Percentiles rank a stretch among this genome's conserved stretches.
phyloP scores from a whole-genome alignment of 2,888 invertebrate genomes.

The Megastigmus dorsalis region DNA sequence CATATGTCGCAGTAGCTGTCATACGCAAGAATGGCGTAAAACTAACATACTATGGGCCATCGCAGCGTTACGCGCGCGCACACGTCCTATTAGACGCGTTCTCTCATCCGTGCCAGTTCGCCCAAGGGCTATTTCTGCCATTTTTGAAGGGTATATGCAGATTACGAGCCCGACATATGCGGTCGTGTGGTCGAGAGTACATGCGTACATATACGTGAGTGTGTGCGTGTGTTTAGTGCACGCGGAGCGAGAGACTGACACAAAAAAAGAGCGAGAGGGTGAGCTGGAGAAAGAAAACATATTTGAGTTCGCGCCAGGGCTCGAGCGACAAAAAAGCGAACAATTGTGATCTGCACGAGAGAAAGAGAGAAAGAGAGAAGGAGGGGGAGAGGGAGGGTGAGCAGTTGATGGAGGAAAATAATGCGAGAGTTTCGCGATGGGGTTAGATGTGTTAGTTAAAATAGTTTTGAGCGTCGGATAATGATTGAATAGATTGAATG shows the following conservation, averaged over 20 bases:
- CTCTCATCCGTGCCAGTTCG: too few species aligned
- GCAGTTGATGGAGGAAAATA: neutral
- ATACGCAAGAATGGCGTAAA: too few species aligned
- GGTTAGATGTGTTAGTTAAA: neutral
- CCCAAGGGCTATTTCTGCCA: conserved; percentile 34
- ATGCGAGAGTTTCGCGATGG: too few species aligned
- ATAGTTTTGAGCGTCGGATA: neutral
- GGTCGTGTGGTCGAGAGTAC: conserved; percentile 50
- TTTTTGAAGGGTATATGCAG: conserved; percentile 42
- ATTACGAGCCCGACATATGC: conserved; percentile 51
- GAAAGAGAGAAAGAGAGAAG: conserved; percentile 2
- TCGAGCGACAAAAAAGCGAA: too few species aligned
- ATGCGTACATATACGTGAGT: too few species aligned
- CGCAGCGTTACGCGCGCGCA: too few species aligned
- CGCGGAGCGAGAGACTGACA: neutral
- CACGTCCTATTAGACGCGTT: too few species aligned
- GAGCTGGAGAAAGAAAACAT: conserved; percentile 16
- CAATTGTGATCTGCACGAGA: too few species aligned
- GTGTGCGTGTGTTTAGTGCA: too few species aligned
- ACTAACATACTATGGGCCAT: too few species aligned
- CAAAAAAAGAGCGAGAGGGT: conserved; percentile 26
- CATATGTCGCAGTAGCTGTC: too few species aligned
- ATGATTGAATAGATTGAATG: neutral
- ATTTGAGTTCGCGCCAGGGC: too few species aligned
- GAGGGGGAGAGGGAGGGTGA: neutral